Conservation (phyloP, 2,888 invertebrate genomes). For the Eudasyphora cyanicolor region DNA sequence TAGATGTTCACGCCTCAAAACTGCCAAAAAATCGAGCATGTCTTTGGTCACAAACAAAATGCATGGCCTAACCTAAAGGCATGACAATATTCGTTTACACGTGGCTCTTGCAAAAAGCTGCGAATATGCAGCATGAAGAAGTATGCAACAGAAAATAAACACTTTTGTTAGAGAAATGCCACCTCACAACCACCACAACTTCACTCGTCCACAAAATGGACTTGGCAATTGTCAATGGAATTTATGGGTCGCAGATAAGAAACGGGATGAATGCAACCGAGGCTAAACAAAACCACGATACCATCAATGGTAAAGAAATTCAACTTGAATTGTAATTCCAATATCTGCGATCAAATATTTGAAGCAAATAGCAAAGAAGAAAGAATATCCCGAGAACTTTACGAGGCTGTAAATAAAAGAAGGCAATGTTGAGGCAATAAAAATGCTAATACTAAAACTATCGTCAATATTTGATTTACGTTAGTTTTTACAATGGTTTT, state of each 20-base stretch:
- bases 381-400: too few relatives aligned
- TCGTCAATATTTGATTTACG: slow-evolving; percentile 60
- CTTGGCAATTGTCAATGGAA: not conserved
- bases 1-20: too few relatives aligned
- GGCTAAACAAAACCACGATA: not conserved
- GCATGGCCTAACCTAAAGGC: not conserved
- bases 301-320: not conserved
- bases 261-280: not conserved
- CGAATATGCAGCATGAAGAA: not conserved
- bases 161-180: not conserved
- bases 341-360: not conserved
- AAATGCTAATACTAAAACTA: slow-evolving; percentile 17
- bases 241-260: not conserved
- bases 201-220: too few relatives aligned
- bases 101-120: not conserved
- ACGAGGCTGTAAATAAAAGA: not conserved
- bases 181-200: not conserved
- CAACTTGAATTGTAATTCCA: not conserved
- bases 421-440: not conserved
- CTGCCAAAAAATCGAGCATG: too few relatives aligned
- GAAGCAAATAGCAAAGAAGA: not conserved
- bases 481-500: not conserved
- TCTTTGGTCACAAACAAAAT: not conserved
- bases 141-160: not conserved
- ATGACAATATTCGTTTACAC: not conserved